Evolutionary conservation across 2,113 vertebrate genomes (phyloP).

Genomic region (Micronycteris hirsuta): DNA sequence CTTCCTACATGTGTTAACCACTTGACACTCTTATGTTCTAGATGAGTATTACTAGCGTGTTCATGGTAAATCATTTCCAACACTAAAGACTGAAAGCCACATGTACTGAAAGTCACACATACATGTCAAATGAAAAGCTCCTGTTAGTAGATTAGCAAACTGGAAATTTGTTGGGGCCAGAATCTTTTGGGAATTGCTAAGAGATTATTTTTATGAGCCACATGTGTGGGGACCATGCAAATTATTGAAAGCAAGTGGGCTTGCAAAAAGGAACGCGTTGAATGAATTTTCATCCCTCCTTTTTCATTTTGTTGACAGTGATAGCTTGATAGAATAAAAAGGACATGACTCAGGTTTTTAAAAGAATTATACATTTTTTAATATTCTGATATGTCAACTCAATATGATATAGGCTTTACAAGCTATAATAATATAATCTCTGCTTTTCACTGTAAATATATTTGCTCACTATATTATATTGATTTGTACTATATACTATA

Average conservation of each 20-base stretch:
- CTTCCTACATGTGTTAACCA: background rate
- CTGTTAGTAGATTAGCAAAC: background rate
- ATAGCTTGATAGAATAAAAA: background rate
- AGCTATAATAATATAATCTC: background rate
- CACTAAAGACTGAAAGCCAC: background rate
- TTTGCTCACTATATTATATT: background rate
- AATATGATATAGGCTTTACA: background rate
- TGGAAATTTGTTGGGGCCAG: background rate
- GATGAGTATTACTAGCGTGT: background rate
- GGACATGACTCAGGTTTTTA: background rate
- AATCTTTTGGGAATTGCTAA: background rate
- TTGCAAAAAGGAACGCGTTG: background rate
- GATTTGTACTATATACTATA: background rate
- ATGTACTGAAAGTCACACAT: background rate
- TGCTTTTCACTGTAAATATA: background rate
- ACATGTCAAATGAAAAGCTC: background rate
- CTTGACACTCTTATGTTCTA: background rate
- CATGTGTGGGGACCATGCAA: background rate
- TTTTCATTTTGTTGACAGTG: background rate
- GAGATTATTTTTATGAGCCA: background rate
- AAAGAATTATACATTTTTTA: background rate
- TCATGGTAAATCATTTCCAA: background rate
- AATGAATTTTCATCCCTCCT: background rate
- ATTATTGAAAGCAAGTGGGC: constrained; percentile 3
- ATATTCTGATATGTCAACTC: background rate